Base-by-base conservation (phyloP, 2,888 invertebrate genomes). In the Trichacis sp. region DNA sequence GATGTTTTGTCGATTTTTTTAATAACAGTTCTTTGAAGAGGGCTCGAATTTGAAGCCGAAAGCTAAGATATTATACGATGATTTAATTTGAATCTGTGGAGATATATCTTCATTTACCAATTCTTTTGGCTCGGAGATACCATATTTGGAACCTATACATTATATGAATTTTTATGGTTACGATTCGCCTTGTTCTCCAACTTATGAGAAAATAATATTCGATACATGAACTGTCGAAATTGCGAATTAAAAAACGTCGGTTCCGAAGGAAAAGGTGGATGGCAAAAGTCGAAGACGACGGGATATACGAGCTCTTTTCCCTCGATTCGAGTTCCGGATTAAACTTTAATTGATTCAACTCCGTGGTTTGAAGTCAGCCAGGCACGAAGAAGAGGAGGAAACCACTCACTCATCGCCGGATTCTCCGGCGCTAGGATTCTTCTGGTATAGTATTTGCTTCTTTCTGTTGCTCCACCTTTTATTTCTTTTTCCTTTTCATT, bases 331-430 rank as follows among this genome's bases (percentile, higher is more conserved):
- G 87, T 87, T 87, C 87, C 87, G 87, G 87, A 87, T 87, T 87
- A 87, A 87, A 87, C 85, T 87, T 87, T 87, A 88, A 87, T 88
- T 87, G 87, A 88, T 87, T 87, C 85, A 82, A 80, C 79, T 78
- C 76, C 76, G 81, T 76, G 79, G 78, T 80, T 78, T 77, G 80
- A 76, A 78, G 69, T 71, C 79, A 78, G 75, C 79, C 74, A 80
- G 71, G 81, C 79, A 77, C 73, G 74, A 70, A 69, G 71, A 69
- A 77, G 77, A 76, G 73, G 77, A 78, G 78, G 77, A 18, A 42
- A 18, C 74, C 68, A 73, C 73, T 76, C 74, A 74, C 74, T 69
- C 73, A 71, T 71, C 74, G 62, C 65, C 33, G 63, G 56, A 48
- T 48, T 60, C 64, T 60, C 59, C 45, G 46, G 63, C 63, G 61